Evolutionary conservation across 2,888 invertebrate species (phyloP).

Genomic region (Andrena marginata): DNA sequence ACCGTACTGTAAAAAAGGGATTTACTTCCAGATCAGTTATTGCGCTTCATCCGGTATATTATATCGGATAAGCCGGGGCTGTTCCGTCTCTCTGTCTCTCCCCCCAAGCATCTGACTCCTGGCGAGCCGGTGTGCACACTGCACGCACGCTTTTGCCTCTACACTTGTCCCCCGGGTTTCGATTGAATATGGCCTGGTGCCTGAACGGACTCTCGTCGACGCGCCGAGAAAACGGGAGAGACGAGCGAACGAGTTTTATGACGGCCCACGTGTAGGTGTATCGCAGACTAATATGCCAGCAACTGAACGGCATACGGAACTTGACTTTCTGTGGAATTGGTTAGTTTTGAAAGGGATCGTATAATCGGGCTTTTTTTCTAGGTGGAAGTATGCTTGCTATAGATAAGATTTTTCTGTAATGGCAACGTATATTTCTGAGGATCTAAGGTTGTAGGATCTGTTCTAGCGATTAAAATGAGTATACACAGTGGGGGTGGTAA

Average conservation of each 20-base stretch:
- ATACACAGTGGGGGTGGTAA: too few species aligned
- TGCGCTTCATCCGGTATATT: slow-evolving; percentile 65
- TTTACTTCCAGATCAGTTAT: slow-evolving; percentile 67
- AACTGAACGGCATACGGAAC: background rate
- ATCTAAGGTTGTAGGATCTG: too few species aligned
- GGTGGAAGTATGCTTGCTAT: background rate
- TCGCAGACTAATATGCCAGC: background rate
- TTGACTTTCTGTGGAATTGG: background rate
- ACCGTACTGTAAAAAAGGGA: slow-evolving; percentile 57
- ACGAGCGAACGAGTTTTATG: slow-evolving; percentile 72
- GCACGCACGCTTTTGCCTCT: slow-evolving; percentile 1
- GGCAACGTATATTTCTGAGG: too few species aligned
- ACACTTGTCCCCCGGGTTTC: slow-evolving; percentile 44
- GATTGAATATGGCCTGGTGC: slow-evolving; percentile 49
- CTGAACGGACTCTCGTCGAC: slow-evolving; percentile 62
- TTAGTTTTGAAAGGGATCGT: background rate
- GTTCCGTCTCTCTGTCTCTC: slow-evolving; percentile 34
- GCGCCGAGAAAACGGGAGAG: slow-evolving; percentile 52
- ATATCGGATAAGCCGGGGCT: slow-evolving; percentile 60
- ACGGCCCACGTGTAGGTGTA: slow-evolving; percentile 40
- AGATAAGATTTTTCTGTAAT: background rate
- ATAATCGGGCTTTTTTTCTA: background rate
- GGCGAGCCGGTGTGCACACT: slow-evolving; percentile 3
- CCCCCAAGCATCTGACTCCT: slow-evolving; percentile 36
- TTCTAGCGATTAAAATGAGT: too few species aligned